These are phyloP conservation scores for Geophilus truncorum DNA, from an alignment of 2,888 invertebrate genomes.

Conservation along the genomic window DNA sequence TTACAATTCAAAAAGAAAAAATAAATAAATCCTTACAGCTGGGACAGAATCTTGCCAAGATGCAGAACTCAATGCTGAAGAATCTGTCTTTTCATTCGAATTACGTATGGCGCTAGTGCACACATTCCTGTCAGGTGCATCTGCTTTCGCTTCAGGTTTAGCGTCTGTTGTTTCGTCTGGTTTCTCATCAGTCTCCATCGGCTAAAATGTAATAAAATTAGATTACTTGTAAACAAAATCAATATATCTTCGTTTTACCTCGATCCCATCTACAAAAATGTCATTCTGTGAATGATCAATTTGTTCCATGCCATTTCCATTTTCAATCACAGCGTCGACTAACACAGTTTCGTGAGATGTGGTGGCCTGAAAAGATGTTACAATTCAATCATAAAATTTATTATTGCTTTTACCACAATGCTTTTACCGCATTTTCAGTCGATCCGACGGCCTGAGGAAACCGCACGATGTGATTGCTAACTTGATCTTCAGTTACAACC, in stretches of 20 bases:
- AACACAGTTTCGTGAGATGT: neutral
- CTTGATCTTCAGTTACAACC: slow-evolving; percentile 41
- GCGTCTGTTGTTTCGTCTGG: no score
- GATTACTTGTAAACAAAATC: neutral
- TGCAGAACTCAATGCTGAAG: slow-evolving; percentile 56
- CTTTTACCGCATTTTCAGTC: neutral
- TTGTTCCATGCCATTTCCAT: neutral
- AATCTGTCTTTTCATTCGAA: slow-evolving; percentile 47
- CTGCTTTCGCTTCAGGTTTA: no score
- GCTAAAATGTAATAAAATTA: neutral
- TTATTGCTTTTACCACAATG: no score
- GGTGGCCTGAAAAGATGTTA: neutral
- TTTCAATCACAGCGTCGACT: neutral
- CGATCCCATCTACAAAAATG: neutral
- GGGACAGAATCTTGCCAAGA: slow-evolving; percentile 62
- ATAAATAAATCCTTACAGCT: slow-evolving; percentile 48
- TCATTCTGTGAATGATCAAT: neutral
- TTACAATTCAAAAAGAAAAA: neutral
- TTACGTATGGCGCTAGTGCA: neutral
- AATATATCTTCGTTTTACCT: neutral
- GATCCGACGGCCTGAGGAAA: neutral
- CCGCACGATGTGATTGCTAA: slow-evolving; percentile 42
- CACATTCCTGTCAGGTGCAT: neutral
- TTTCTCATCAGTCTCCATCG: neutral
- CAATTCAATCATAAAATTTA: no score